Base-by-base conservation (phyloP, 2,888 invertebrate genomes). In the Anagyrus pseudococci region DNA sequence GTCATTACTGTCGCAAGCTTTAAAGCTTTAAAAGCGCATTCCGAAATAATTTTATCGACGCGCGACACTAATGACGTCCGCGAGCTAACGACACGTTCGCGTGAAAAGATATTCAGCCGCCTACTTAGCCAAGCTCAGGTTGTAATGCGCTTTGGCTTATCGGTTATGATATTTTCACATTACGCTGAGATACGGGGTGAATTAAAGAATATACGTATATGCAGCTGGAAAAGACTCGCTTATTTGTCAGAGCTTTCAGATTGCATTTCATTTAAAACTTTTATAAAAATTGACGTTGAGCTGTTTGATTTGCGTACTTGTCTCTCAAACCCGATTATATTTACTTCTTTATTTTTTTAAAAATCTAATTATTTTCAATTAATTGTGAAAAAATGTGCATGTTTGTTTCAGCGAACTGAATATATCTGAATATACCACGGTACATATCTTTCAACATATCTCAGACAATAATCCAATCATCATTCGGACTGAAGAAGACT, bases 391-490 rank as follows among this genome's bases (percentile, higher is more conserved):
- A 8, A 8, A 33, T 13, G 33, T 33, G 33, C 7, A 8, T 33
- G 33, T 37, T 19, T 46, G 52, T 60, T 65, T 54, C 33, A 60
- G 60, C n/a, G 49, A 47, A 48, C 23, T 19, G 49, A 44, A 47
- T 41, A 52, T 19, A 41, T n/a, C n/a, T n/a, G n/a, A n/a, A n/a
- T n/a, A n/a, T n/a, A n/a, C n/a, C n/a, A n/a, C 59, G 48, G 49
- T 61, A 67, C 65, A 66, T 66, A 67, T 60, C 62, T 29, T 47
- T 48, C 19, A 57, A 59, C 65, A 62, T 67, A 68, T 67, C 64
- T 26, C 43, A 50, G 47, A 49, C 37, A 17, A 55, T 20, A 60
- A 58, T 17, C 37, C 15, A 59, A 63, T 63, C 64, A 61, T 58
- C 26, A 47, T 52, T 61, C 22, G 61, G 56, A 62, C 50, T 22